Base-by-base conservation (phyloP, 2,113 vertebrate genomes). In the Proterorhinus semilunaris region DNA sequence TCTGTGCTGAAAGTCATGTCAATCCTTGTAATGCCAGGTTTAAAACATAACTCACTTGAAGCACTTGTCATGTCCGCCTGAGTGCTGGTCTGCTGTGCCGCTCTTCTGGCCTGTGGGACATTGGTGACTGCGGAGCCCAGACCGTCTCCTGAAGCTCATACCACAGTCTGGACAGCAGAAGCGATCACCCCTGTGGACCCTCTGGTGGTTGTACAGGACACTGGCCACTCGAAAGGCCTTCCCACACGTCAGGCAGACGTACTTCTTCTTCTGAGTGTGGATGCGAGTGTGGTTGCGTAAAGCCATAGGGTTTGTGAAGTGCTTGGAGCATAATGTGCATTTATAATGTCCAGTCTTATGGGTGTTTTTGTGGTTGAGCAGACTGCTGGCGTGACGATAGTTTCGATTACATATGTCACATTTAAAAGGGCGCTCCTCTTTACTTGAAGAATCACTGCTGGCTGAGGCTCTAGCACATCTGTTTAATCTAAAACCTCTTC, bases 171-270 rank as follows among this genome's bases (percentile, higher is more conserved):
- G 79, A 46, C 95, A 96, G 74, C 86, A 86, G 86, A 94, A 93
- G 75, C 91, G 90, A 45, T 84, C 88, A 1, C 73, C 77, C 16
- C 49, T 76, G 81, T 94, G 94, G 74, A 91, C 74, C 83, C 91
- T 92, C 75, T 93, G 89, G 78, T 96, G 94, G 83, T 91, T 93
- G 75, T 91, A 89, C 27, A 95, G 92, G 69, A 95, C 91, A 27
- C 86, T 92, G 47, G 92, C 93, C 17, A 91, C 90, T 54, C 92
- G 92, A 79, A 95, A 95, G 48, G 92, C 89, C 82, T 94, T 91
- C 6, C 93, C 93, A 6, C 95, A 95, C 0, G 93, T 92, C 27
- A 84, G 80, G 65, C 94, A 94, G 51, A 86, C 84, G 15, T 91
- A 92, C 76, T 89, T 90, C 57, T 93, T 95, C 79, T 92, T 89